These are phyloP conservation scores for Ips nitidus DNA, from an alignment of 1,140 invertebrate species.

Conservation along the genomic window DNA sequence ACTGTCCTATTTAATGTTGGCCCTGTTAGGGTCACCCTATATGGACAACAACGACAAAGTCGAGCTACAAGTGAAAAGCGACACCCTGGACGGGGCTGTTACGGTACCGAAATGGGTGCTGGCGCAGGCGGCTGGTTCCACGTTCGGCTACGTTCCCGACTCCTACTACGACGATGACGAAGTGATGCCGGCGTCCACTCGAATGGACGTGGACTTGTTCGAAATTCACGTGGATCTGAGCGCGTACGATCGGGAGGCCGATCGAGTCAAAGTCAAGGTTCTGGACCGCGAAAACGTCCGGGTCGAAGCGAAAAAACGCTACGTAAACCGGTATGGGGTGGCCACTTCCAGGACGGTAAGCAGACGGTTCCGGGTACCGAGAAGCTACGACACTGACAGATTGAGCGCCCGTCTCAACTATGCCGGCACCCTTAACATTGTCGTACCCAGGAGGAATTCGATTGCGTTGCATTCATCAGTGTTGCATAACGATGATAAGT, in stretches of 20 bases:
- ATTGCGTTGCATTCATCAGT: neutral
- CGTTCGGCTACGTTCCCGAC: neutral
- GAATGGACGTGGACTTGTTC: slow-evolving; percentile 13
- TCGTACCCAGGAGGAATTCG: neutral
- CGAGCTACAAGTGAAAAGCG: slow-evolving; percentile 3
- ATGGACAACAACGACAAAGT: neutral
- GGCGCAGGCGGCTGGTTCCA: slow-evolving; percentile 5
- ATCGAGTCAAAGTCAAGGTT: slow-evolving; percentile 16
- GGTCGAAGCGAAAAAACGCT: slow-evolving; percentile 15
- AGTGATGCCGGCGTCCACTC: slow-evolving; percentile 17
- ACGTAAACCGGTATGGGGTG: slow-evolving; percentile 15
- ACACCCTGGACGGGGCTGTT: slow-evolving; percentile 8
- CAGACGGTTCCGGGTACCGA: slow-evolving; percentile 22
- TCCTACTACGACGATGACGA: slow-evolving; percentile 1
- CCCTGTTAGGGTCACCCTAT: neutral
- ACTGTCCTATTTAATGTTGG: slow-evolving; percentile 7
- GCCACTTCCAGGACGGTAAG: slow-evolving; percentile 15
- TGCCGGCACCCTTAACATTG: slow-evolving; percentile 1
- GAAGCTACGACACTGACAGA: slow-evolving; percentile 12
- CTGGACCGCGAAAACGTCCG: neutral
- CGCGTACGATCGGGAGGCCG: slow-evolving; percentile 9
- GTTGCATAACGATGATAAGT: neutral
- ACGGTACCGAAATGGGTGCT: slow-evolving; percentile 18
- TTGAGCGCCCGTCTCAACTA: neutral
- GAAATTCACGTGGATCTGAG: slow-evolving; percentile 16